Percentiles rank a stretch among this genome's conserved stretches.
Evolutionary conservation across 2,888 invertebrate species (phyloP).

Genomic region (Acanthopleura granulata): DNA sequence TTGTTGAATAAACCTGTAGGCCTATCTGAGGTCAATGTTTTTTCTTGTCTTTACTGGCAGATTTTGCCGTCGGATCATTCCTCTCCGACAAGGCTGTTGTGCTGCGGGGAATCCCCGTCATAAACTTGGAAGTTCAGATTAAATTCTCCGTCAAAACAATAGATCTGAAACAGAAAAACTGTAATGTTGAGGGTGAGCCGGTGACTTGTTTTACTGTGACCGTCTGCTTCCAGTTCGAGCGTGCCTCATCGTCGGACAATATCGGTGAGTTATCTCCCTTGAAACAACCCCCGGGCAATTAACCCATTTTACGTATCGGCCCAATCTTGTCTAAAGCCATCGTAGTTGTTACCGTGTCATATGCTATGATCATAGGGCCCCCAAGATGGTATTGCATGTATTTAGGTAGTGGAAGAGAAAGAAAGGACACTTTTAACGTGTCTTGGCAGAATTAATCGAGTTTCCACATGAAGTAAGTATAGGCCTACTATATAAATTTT

Average conservation of each 20-base stretch:
- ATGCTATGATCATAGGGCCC: no score
- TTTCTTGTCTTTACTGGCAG: neutral
- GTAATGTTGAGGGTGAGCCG: neutral
- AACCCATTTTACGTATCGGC: neutral
- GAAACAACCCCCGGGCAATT: neutral
- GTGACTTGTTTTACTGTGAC: conserved; percentile 25
- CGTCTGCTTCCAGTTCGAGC: conserved; percentile 30
- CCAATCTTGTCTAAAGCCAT: neutral
- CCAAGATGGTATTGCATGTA: no score
- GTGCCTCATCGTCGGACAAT: neutral
- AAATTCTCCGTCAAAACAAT: conserved; percentile 28
- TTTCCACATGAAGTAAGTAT: no score
- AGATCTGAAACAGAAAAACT: conserved; percentile 17
- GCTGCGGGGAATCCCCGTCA: neutral
- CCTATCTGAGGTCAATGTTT: no score
- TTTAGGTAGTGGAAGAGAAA: no score
- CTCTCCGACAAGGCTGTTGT: neutral
- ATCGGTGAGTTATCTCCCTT: neutral
- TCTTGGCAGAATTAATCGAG: no score
- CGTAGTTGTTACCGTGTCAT: no score
- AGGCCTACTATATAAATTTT: no score
- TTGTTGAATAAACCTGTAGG: no score
- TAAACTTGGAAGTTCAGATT: conserved; percentile 15
- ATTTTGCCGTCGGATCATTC: conserved; percentile 18
- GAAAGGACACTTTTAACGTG: no score